Evolutionary conservation across 2,888 invertebrate genomes (phyloP), one percentile per base, ranked within the genome.

Genomic region (Cryptosula pallasiana): DNA sequence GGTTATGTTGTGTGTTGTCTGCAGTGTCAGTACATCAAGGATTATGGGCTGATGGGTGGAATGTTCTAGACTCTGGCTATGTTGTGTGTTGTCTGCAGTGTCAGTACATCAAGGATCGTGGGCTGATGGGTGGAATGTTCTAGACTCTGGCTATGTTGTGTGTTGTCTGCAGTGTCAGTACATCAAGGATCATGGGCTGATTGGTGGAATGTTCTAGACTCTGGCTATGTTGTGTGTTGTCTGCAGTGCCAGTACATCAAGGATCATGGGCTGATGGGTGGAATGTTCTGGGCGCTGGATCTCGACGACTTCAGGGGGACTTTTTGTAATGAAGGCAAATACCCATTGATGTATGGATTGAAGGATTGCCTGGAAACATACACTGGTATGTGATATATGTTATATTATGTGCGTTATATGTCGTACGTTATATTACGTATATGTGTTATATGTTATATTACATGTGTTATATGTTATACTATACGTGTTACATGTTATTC

Each of bases 121-220:
- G 92, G 3, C 94, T 89, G 78, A 95, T 90, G 9, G 95, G 95
- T 0, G 95, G 94, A 69, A 95, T 95, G 95, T 93, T 95, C 0
- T 95, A 95, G 95, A 73, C 77, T 9, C 71, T 77, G 27, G 73
- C 72, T 27, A 72, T 74, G 70, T n/a, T n/a, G n/a, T n/a, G n/a
- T n/a, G n/a, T n/a, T n/a, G n/a, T n/a, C n/a, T 55, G 25, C 55
- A 79, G 85, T 94, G 94, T 93, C 89, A 90, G 72, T 95, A 94
- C 94, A 88, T 95, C 73, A 94, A 94, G 80, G 90, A 91, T 54
- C 91, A 90, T 73, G 92, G 92, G 3, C 94, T 89, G 78, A 95
- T 90, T 9, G 95, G 95, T 0, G 95, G 94, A 69, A 95, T 95
- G 95, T 93, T 95, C 0, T 95, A 95, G 95, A 73, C 77, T 9